phyloP scores from a whole-genome alignment of 2,888 invertebrate species.

The Beris morrisii region DNA sequence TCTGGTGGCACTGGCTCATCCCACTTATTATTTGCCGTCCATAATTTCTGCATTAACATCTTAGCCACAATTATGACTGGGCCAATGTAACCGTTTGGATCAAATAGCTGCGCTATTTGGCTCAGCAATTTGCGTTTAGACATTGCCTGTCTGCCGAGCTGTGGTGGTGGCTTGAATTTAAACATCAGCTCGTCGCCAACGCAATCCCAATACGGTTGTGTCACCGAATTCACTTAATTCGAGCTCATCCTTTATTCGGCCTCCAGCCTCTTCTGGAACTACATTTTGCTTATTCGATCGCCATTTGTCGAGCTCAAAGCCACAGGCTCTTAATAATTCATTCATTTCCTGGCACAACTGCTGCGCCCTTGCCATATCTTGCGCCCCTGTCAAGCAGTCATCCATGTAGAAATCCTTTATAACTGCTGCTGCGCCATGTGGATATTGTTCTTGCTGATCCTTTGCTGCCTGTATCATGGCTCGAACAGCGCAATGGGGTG shows the following conservation, averaged over 20 bases:
- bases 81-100: constrained; percentile 2
- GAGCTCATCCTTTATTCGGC: no score
- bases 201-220: no score
- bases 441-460: no score
- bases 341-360: background rate
- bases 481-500: background rate
- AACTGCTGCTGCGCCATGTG: no score
- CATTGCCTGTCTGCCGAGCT: background rate
- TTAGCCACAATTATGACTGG: background rate
- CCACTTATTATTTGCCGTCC: background rate
- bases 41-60: background rate
- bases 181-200: background rate
- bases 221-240: no score
- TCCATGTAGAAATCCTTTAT: no score
- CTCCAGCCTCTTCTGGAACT: no score
- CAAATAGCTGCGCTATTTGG: constrained; percentile 3
- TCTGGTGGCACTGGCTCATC: no score
- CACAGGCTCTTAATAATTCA: background rate
- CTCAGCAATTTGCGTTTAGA: background rate
- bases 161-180: constrained; percentile 3
- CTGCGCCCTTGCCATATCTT: background rate
- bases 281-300: background rate
- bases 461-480: background rate
- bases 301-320: background rate
- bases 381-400: background rate